Evolutionary conservation across 92 coral and sea anemone genomes (phyloP).

Genomic region (Nematostella vectensis): DNA sequence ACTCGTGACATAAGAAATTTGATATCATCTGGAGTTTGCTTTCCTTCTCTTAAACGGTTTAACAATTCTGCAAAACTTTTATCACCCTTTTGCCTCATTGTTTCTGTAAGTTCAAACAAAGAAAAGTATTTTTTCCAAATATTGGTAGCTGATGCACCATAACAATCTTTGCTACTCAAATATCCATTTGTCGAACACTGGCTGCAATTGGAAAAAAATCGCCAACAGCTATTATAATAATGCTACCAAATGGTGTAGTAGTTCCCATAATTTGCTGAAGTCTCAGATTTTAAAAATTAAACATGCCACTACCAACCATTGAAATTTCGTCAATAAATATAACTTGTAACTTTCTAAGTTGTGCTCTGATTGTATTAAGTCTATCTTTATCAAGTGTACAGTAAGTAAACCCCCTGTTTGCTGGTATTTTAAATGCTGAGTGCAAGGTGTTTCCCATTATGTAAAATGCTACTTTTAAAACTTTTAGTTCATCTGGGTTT

Average conservation of each 20-base stretch:
- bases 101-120: slow-evolving; percentile 35
- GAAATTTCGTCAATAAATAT: no score
- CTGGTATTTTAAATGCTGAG: slow-evolving; percentile 41
- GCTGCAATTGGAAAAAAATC: slow-evolving; percentile 36
- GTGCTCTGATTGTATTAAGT: no score
- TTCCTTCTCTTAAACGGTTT: slow-evolving; percentile 48
- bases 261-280: slow-evolving; percentile 41
- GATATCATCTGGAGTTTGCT: slow-evolving; percentile 31
- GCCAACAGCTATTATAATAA: slow-evolving; percentile 43
- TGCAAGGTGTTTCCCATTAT: slow-evolving; percentile 49
- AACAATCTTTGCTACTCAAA: slow-evolving; percentile 41
- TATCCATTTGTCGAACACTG: slow-evolving; percentile 42
- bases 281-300: slow-evolving; percentile 43
- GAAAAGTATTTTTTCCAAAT: slow-evolving; percentile 18
- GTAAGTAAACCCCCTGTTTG: no score
- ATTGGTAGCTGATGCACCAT: slow-evolving; percentile 23
- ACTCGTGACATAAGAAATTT: slow-evolving; percentile 19
- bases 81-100: slow-evolving; percentile 47
- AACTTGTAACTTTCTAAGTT: no score
- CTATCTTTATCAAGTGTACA: no score
- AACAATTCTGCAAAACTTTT: slow-evolving; percentile 50
- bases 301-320: no score
- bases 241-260: slow-evolving; percentile 41
- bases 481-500: slow-evolving; percentile 33
- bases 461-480: no score